Base-by-base conservation (phyloP, 2,888 invertebrate genomes). In the Oxyteleia sp. region DNA sequence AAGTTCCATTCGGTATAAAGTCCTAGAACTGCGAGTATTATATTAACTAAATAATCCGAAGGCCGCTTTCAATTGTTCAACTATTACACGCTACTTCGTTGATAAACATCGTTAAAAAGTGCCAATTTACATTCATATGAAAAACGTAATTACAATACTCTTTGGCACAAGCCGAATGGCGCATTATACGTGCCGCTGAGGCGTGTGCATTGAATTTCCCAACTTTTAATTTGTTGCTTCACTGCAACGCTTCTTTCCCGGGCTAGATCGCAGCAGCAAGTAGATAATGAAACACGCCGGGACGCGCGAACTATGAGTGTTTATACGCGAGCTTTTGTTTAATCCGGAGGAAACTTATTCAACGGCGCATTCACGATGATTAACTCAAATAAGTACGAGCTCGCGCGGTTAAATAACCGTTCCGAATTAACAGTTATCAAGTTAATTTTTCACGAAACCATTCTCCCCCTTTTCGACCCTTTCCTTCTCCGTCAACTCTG, bases 201-300 rank as follows among this genome's bases (percentile, higher is more conserved):
- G 68, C 61, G 64, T 74, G 63, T 53, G 66, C 68, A 63, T 61
- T 63, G 78, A 78, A 78, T 78, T 66, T 57, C 55, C 55, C 49
- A 83, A 83, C 71, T 78, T 83, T 83, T 83, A 76, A 83, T 83
- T 83, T 83, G 78, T 83, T 78, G 63, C 63, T 61, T 69, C 68
- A 26, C 26, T 45, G 68, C 43, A 15, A 15, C 49, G 68, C 57
- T 64, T 69, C 64, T 83, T 74, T 75, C 43, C 41, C 29, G 41
- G 32, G 32, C 23, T 57, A 61, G 41, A 63, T 35, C 63, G 53
- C 32, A 8, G n/a, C 16, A 29, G 69, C 29, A 26, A 72, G 72
- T 16, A 74, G 74, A 83, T 83, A 79, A 79, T 83, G 79, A 79
- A 83, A 75, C 75, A 61, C 79, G 66, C 49, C 61, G 69, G 51